Evolutionary conservation across 2,797 vertebrate species (phyloP), one percentile per base, ranked within the genome.

Genomic region (Chaunax sp.): DNA sequence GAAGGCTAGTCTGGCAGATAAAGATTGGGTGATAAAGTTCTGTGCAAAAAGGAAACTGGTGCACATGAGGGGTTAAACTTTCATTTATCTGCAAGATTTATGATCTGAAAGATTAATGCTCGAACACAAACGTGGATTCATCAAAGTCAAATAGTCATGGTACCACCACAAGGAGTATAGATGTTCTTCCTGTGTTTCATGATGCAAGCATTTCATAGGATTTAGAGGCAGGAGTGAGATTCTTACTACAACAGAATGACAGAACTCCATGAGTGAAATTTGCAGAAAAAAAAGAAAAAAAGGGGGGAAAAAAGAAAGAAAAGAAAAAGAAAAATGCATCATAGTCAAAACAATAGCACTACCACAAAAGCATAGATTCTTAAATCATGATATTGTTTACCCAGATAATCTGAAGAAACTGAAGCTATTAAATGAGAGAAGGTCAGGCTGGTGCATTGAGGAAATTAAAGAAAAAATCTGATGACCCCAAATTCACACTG

Each of bases 11-110:
- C 13, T 30, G 28, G 9, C 38, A 66, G 62, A 78, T 78, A 50
- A n/a, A n/a, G n/a, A n/a, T n/a, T n/a, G n/a, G 41, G 61, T 63
- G 55, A 69, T 76, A 76, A 83, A 72, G 52, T n/a, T 57, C 45
- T 61, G 23, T 28, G 52, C 26, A 37, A 65, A 47, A 63, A 63
- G 43, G 33, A 63, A 51, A 68, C 30, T 57, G 3, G 20, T 19
- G 41, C 33, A 52, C 62, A 60, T 1, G 19, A 72, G 26, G 13
- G 44, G 69, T 72, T 72, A 53, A 46, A 49, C 37, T 74, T 72
- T 53, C 6, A 67, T 68, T 40, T 22, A 30, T 52, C 51, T 55
- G 40, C 30, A 11, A 41, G 58, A 64, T 37, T 66, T 62, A 46
- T 66, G 57, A 58, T 65, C 14, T 30, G 38, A 69, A 70, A 75